These are phyloP conservation scores for Anisognathus igniventris DNA, from an alignment of 2,797 vertebrate genomes.

Conservation along the genomic window DNA sequence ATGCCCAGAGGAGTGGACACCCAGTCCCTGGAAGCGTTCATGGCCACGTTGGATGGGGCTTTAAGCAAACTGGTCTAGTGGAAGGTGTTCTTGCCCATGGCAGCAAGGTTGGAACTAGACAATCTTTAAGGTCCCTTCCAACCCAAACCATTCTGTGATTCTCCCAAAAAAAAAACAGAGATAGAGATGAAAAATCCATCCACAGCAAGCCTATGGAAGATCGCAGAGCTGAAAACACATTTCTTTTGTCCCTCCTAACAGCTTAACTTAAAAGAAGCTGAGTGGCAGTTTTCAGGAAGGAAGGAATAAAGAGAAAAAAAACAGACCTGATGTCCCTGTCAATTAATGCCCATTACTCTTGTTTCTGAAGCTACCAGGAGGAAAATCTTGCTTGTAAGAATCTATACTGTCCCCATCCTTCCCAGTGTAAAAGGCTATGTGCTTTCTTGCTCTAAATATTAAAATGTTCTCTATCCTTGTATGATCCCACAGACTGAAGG, in stretches of 20 bases:
- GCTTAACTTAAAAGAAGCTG: neutral
- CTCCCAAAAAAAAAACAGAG: neutral
- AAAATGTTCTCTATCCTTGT: neutral
- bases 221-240: neutral
- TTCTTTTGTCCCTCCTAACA: neutral
- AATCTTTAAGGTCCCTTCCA: neutral
- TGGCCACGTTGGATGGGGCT: neutral
- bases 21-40: neutral
- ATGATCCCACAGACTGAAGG: neutral
- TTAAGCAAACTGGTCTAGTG: neutral
- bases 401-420: neutral
- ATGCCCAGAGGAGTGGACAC: neutral
- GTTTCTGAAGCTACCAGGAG: neutral
- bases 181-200: neutral
- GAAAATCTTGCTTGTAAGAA: neutral
- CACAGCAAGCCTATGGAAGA: neutral
- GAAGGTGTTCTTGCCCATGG: neutral
- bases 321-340: neutral
- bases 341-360: neutral
- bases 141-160: neutral
- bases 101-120: neutral
- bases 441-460: neutral
- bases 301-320: accelerated
- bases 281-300: neutral
- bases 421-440: neutral